Evolutionary conservation across 1,140 invertebrate genomes (phyloP).

Genomic region (Orchesella cincta): DNA sequence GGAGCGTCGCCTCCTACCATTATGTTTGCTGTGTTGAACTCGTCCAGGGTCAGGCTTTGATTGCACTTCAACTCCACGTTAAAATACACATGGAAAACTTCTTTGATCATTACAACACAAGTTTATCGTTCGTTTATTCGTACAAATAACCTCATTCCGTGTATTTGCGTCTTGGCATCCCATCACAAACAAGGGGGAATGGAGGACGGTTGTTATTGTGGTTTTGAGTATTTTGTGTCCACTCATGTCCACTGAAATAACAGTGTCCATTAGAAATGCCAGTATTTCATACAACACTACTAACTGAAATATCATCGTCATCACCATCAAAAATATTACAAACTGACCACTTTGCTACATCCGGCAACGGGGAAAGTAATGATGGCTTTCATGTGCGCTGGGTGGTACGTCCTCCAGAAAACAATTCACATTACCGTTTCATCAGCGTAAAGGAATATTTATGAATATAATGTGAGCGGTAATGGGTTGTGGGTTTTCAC

Average conservation of each 20-base stretch:
- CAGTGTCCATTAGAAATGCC: not conserved
- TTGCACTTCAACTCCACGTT: not conserved
- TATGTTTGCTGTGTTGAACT: not conserved
- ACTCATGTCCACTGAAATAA: not conserved
- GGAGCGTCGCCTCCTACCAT: not conserved
- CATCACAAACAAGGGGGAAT: not conserved
- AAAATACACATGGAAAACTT: not conserved
- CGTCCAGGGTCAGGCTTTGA: not conserved
- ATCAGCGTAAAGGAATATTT: not conserved
- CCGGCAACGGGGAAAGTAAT: conserved; percentile 3
- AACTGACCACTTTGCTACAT: conserved; percentile 17
- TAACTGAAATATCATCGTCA: too few species aligned
- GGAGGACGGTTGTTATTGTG: not conserved
- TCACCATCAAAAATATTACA: too few species aligned
- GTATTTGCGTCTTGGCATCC: too few species aligned
- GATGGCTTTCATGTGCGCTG: not conserved
- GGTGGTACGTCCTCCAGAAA: too few species aligned
- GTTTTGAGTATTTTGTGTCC: not conserved
- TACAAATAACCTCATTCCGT: not conserved
- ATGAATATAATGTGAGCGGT: conserved; percentile 1
- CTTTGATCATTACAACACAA: conserved; percentile 3
- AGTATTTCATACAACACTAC: not conserved
- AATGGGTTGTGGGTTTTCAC: not conserved
- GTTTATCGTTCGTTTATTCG: too few species aligned
- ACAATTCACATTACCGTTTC: not conserved